A percentile compares a stretch with the other conserved stretches of the same genome.
Conservation (phyloP, 2,113 vertebrate genomes). For the Choloepus hoffmanni region DNA sequence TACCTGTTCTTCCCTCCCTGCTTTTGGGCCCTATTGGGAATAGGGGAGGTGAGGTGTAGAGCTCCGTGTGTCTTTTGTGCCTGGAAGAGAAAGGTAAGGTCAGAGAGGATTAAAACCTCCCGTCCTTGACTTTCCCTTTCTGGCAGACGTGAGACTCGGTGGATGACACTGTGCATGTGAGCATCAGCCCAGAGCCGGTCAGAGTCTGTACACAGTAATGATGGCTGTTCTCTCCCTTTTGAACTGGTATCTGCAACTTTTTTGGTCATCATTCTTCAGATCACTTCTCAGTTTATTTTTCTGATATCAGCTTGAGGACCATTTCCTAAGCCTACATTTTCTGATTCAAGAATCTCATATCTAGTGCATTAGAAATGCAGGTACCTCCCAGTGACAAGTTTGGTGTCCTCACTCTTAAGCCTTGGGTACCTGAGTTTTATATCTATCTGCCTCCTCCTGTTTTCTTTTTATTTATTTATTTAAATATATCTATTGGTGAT, state of each 20-base stretch:
- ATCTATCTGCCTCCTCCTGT: neutral
- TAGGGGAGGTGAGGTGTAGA: neutral
- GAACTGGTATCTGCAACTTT: neutral
- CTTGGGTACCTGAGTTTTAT: neutral
- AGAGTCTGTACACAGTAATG: fast-evolving
- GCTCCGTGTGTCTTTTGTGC: neutral
- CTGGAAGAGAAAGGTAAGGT: neutral
- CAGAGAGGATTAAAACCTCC: neutral
- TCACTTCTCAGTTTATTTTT: slow-evolving; percentile 2
- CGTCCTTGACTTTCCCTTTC: neutral
- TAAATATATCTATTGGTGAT: neutral
- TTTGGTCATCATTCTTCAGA: neutral
- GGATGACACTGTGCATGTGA: fast-evolving
- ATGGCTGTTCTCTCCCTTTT: neutral
- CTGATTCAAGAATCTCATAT: neutral
- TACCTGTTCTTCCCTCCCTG: neutral
- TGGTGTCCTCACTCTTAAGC: neutral
- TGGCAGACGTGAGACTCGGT: neutral
- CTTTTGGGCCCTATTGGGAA: neutral
- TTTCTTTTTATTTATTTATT: neutral
- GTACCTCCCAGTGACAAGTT: neutral
- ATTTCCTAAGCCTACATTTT: neutral
- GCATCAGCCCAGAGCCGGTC: no score
- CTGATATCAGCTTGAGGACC: neutral
- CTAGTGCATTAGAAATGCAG: neutral